Conservation (phyloP, 2,888 invertebrate genomes). For the Limnephilus auricula region DNA sequence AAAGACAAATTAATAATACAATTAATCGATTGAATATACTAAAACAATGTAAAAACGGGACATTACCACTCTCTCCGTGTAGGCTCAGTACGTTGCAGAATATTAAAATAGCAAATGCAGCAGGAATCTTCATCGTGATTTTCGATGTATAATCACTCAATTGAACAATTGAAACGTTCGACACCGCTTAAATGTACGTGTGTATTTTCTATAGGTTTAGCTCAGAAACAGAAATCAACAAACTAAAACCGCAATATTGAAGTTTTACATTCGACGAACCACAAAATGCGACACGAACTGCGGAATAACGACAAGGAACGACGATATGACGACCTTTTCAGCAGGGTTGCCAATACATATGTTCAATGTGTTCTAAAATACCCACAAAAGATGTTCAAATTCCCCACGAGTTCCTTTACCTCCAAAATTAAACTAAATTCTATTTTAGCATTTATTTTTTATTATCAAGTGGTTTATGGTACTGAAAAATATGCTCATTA, state of each 20-base stretch:
- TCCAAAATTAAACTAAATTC: no score
- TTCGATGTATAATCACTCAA: background rate
- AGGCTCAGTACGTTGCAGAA: slow-evolving; percentile 27
- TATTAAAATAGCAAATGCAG: slow-evolving; percentile 23
- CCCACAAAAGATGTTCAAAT: no score
- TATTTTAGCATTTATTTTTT: no score
- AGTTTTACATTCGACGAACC: background rate
- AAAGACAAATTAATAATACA: background rate
- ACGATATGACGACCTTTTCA: no score
- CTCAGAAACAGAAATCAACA: background rate
- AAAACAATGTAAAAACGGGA: background rate
- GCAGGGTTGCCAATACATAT: no score
- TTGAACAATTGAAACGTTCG: background rate
- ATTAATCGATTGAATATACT: background rate
- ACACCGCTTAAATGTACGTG: background rate
- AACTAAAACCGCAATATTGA: background rate
- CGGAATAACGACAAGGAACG: background rate
- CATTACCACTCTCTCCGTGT: slow-evolving; percentile 24
- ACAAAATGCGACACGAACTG: background rate
- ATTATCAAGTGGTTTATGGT: no score
- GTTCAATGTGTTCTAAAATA: no score
- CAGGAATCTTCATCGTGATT: slow-evolving; percentile 26
- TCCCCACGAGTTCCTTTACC: no score
- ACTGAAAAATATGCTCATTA: no score
- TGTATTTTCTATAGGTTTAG: background rate